Evolutionary conservation across 2,888 invertebrate species (phyloP), one percentile per base, ranked within the genome.

Genomic region (Heteropelma amictum): DNA sequence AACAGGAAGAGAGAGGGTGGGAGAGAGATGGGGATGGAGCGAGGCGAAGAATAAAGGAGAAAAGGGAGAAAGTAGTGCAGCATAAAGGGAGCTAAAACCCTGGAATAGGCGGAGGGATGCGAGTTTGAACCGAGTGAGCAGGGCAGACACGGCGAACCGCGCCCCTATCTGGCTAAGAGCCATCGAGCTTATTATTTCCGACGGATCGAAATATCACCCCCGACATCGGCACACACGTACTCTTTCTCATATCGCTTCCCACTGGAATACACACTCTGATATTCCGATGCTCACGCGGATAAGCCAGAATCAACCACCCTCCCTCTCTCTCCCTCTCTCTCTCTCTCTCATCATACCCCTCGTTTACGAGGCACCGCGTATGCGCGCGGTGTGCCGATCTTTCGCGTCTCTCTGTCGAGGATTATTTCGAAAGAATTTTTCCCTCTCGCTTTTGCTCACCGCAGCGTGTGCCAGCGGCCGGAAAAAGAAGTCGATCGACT

Each of bases 161-260:
- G 58, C 71, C 79, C 77, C 78, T 81, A 80, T 84, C 82, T 84
- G 84, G 84, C 84, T 83, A 79, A 83, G 83, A 84, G 84, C 84
- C 84, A 84, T 72, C 65, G 63, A 68, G 80, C 77, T 84, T 84
- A 84, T 84, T 84, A 84, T 83, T 83, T 83, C 83, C 76, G 80
- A 79, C 79, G 73, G 79, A 77, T 80, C 82, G 79, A 77, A 81
- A 82, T 83, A 78, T 79, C 80, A 77, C 79, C 58, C 68, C 58
- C 60, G 51, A 17, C 51, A 67, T n/a, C n/a, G n/a, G n/a, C n/a
- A n/a, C n/a, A n/a, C n/a, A n/a, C n/a, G n/a, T n/a, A n/a, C n/a
- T n/a, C n/a, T n/a, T n/a, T n/a, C n/a, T n/a, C n/a, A n/a, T n/a
- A n/a, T n/a, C n/a, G n/a, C n/a, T n/a, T n/a, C n/a, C n/a, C n/a